These are phyloP conservation scores for Drosophila formosana DNA, from an alignment of 2,888 invertebrate genomes.

Conservation along the genomic window DNA sequence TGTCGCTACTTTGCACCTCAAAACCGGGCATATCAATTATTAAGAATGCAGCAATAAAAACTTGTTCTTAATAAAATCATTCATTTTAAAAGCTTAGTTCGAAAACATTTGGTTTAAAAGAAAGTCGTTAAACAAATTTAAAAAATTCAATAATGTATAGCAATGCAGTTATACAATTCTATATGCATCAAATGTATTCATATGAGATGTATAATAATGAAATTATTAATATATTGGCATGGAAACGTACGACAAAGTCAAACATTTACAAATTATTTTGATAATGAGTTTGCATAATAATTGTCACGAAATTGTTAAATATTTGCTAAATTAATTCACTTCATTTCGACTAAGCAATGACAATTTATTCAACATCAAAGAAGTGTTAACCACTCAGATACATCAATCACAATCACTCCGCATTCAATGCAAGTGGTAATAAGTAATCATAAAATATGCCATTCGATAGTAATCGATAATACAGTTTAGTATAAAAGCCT, in stretches of 20 bases:
- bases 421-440: background rate
- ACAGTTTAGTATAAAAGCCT: background rate
- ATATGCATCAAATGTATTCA: too few species aligned
- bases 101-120: too few species aligned
- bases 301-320: background rate
- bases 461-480: background rate
- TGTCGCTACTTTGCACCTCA: background rate
- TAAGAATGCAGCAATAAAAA: background rate
- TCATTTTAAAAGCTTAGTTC: too few species aligned
- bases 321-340: background rate
- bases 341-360: too few species aligned
- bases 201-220: too few species aligned
- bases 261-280: too few species aligned
- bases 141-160: too few species aligned
- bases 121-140: too few species aligned
- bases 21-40: background rate
- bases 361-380: background rate
- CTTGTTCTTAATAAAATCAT: background rate
- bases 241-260: too few species aligned
- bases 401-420: background rate
- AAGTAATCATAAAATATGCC: background rate
- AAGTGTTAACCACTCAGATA: background rate
- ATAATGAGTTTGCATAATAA: too few species aligned
- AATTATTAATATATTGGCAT: too few species aligned
- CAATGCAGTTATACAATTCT: too few species aligned